phyloP scores from a whole-genome alignment of 2,888 invertebrate species.

The Catocala sponsa region DNA sequence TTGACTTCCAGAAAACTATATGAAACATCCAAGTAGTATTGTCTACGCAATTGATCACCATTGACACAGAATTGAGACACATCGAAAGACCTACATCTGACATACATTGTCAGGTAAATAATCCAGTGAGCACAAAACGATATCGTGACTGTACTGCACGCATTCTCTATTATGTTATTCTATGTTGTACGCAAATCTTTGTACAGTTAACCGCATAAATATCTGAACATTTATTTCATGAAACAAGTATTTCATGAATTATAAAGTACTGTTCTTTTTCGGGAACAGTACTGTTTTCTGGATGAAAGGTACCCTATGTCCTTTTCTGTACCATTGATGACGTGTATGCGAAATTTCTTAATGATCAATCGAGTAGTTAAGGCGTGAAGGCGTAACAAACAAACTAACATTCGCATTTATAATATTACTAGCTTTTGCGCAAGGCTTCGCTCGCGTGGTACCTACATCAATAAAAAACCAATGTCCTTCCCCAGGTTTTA shows the following conservation, averaged over 20 bases:
- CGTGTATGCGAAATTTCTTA: too few species aligned
- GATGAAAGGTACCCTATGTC: too few species aligned
- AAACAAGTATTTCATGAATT: neutral
- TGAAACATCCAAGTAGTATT: conserved; percentile 8
- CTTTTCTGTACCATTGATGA: too few species aligned
- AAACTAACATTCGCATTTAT: too few species aligned
- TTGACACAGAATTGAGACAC: conserved; percentile 24
- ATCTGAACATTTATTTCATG: neutral
- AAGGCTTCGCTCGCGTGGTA: too few species aligned
- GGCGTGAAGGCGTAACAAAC: too few species aligned
- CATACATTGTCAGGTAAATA: conserved; percentile 47
- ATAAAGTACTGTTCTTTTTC: too few species aligned
- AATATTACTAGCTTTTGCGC: too few species aligned
- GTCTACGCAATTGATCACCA: conserved; percentile 11
- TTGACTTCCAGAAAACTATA: conserved; percentile 9
- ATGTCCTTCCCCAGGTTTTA: too few species aligned
- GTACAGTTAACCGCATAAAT: neutral
- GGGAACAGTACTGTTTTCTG: too few species aligned
- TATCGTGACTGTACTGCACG: conserved; percentile 49
- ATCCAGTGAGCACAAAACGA: conserved; percentile 39
- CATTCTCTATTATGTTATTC: conserved; percentile 43
- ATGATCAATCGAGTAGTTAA: too few species aligned
- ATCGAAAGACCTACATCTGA: conserved; percentile 39
- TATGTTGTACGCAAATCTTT: conserved; percentile 48
- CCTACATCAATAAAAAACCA: too few species aligned